Evolutionary conservation across 2,797 vertebrate genomes (phyloP).

Genomic region (Acridotheres tristis): DNA sequence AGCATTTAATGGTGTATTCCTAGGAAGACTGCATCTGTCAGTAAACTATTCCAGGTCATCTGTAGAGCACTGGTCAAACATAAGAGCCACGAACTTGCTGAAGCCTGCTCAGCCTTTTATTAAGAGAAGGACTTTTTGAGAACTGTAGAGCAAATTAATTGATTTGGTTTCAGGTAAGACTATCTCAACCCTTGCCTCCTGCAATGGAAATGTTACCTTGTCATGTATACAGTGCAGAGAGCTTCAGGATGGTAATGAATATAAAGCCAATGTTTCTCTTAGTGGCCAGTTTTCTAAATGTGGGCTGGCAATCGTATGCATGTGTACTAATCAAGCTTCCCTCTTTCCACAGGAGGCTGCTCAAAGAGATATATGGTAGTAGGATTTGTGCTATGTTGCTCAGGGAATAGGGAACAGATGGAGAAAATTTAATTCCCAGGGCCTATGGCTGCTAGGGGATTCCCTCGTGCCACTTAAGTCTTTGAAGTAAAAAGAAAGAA

Average conservation of each 20-base stretch:
- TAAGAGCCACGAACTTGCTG: conserved; percentile 34
- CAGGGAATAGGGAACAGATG: conserved; percentile 72
- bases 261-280: conserved; percentile 53
- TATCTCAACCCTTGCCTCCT: conserved; percentile 34
- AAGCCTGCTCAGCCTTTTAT: conserved; percentile 36
- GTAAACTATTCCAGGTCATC: background rate
- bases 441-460: conserved; percentile 68
- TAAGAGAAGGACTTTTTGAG: conserved; percentile 46
- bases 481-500: conserved; percentile 73
- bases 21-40: conserved; percentile 12
- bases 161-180: conserved; percentile 56
- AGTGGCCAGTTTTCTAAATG: conserved; percentile 58
- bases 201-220: conserved; percentile 65
- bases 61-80: background rate
- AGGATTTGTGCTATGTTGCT: conserved; percentile 55
- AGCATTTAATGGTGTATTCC: background rate
- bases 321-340: conserved; percentile 62
- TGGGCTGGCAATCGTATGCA: conserved; percentile 45
- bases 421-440: conserved; percentile 74
- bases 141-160: conserved; percentile 54
- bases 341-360: conserved; percentile 70
- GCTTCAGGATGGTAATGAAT: conserved; percentile 53
- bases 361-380: conserved; percentile 73
- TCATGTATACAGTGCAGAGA: conserved; percentile 53
- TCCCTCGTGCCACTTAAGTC: conserved; percentile 63